These are phyloP conservation scores for Phaenicophaeus curvirostris DNA, from an alignment of 2,797 vertebrate species.

Conservation along the genomic window DNA sequence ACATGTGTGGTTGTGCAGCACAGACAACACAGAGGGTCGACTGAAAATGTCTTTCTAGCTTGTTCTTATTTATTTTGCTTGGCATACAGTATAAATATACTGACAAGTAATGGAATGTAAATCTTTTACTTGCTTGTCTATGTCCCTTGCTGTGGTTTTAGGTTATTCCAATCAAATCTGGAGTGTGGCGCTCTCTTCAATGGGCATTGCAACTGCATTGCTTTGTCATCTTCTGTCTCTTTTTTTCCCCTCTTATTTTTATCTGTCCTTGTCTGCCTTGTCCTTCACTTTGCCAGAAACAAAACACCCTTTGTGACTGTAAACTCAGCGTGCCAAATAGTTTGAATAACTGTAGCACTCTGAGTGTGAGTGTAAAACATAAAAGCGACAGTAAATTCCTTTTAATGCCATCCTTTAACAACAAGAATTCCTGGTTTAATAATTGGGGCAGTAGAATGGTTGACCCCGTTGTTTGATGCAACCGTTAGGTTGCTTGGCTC, in stretches of 20 bases:
- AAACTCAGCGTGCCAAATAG: conserved; percentile 10
- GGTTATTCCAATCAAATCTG: neutral
- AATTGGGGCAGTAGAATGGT: conserved; percentile 6
- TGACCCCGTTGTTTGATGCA: conserved; percentile 60
- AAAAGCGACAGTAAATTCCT: conserved; percentile 49
- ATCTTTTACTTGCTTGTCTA: neutral
- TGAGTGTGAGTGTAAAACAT: conserved; percentile 19
- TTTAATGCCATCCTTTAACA: conserved; percentile 18
- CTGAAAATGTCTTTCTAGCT: neutral
- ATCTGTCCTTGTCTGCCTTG: neutral
- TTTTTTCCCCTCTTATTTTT: neutral
- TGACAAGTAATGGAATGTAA: neutral
- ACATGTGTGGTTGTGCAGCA: neutral
- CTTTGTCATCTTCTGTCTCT: neutral
- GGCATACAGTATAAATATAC: neutral
- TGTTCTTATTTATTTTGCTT: neutral
- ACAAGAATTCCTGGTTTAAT: conserved; percentile 15
- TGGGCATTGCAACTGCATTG: neutral
- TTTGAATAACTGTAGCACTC: conserved; percentile 47
- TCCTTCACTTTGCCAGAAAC: conserved; percentile 11
- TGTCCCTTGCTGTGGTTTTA: neutral
- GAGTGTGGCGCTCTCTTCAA: neutral
- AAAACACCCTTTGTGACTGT: conserved; percentile 41
- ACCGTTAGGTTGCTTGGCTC: conserved; percentile 30
- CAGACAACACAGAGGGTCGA: neutral